Evolutionary conservation across 2,797 vertebrate species (phyloP).

Genomic region (Paedocypris micromegethes): DNA sequence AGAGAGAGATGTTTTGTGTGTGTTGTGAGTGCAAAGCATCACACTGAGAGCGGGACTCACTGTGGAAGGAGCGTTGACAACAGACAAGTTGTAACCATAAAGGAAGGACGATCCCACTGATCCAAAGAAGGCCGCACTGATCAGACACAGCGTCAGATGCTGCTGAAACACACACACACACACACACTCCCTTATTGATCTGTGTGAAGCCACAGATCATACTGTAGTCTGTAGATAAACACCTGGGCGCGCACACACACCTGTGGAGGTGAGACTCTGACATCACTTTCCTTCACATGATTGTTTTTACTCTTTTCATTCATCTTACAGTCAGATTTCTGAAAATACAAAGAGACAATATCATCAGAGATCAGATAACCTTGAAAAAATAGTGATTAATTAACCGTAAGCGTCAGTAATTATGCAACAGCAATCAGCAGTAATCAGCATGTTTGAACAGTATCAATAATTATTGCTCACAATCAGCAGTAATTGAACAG

Average conservation of each 20-base stretch:
- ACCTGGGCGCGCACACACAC: constrained; percentile 28
- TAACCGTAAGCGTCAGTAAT: too few relatives aligned
- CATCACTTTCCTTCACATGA: neutral
- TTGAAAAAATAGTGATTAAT: too few relatives aligned
- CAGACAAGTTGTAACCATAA: constrained; percentile 91
- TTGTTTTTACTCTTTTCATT: constrained; percentile 10
- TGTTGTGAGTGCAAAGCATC: neutral
- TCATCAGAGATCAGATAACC: too few relatives aligned
- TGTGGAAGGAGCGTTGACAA: constrained; percentile 84
- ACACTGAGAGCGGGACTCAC: constrained; percentile 68
- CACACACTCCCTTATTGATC: neutral
- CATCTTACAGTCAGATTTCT: constrained; percentile 38
- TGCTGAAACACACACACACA: constrained; percentile 39
- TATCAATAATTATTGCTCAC: too few relatives aligned
- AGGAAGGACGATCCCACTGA: constrained; percentile 90
- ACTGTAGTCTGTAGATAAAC: constrained; percentile 1
- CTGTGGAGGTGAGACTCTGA: constrained; percentile 23
- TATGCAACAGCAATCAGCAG: too few relatives aligned
- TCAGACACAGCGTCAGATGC: constrained; percentile 69
- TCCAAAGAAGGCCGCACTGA: constrained; percentile 77
- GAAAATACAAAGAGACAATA: constrained; percentile 14
- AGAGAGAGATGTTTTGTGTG: neutral
- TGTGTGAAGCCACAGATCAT: neutral
- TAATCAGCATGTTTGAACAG: too few relatives aligned
- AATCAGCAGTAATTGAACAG: too few relatives aligned